phyloP scores from a whole-genome alignment of 2,888 invertebrate species.

The Mermis nigrescens region DNA sequence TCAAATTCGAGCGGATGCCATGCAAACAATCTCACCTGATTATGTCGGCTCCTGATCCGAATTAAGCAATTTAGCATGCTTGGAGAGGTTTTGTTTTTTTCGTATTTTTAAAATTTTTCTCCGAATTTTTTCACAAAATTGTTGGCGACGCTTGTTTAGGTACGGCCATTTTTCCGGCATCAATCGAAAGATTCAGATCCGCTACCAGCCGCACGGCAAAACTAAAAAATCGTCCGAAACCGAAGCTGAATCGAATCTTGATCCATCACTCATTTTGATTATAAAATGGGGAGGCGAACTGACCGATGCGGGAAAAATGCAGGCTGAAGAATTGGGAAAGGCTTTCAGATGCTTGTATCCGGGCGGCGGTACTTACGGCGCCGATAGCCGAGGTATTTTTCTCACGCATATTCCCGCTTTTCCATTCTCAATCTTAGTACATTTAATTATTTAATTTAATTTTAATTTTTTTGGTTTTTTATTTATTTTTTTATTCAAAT shows the following conservation, averaged over 20 bases:
- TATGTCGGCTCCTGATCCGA: background rate
- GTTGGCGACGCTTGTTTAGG: no score
- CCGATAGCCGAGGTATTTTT: background rate
- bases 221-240: conserved; percentile 3
- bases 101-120: background rate
- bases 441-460: no score
- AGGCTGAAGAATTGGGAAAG: conserved; percentile 87
- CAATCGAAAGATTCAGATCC: conserved; percentile 97
- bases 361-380: conserved; percentile 3
- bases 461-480: no score
- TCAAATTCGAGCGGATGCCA: no score
- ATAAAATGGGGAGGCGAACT: conserved; percentile 98
- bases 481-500: no score
- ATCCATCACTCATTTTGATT: conserved; percentile 82
- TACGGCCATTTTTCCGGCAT: conserved; percentile 99
- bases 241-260: conserved; percentile 42
- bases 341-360: conserved; percentile 99
- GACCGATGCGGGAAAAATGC: conserved; percentile 87
- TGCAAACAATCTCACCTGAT: no score
- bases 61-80: background rate
- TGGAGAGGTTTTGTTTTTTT: no score
- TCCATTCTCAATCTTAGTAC: no score
- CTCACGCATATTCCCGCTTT: no score
- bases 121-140: background rate
- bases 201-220: conserved; percentile 77